Evolutionary conservation across 2,113 vertebrate genomes (phyloP).

Genomic region (Elaphurus davidianus): DNA sequence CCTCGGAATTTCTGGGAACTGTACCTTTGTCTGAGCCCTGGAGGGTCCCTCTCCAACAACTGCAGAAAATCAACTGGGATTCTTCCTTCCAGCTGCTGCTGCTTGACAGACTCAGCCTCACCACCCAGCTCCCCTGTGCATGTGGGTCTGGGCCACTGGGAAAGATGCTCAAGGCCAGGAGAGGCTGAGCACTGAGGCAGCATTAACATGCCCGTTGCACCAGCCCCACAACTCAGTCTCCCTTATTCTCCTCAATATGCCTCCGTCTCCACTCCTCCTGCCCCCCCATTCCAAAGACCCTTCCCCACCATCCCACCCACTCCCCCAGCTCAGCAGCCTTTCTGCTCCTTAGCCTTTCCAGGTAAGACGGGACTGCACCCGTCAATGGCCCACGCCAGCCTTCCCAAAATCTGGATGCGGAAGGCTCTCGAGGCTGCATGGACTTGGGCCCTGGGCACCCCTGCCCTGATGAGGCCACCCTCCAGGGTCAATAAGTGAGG

Average conservation of each 20-base stretch:
- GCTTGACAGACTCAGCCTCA: neutral
- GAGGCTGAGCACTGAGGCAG: too few species aligned
- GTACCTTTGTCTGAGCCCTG: neutral
- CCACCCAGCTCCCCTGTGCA: fast-evolving
- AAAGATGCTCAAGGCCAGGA: neutral
- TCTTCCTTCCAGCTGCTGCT: neutral
- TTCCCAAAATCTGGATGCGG: neutral
- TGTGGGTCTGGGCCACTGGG: neutral
- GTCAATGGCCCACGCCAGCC: too few species aligned
- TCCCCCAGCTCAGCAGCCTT: neutral
- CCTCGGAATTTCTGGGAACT: neutral
- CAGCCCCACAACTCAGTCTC: neutral
- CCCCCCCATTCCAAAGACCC: too few species aligned
- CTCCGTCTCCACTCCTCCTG: neutral
- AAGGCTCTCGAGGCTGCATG: neutral
- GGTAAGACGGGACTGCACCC: neutral
- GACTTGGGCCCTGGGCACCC: neutral
- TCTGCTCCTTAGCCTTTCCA: neutral
- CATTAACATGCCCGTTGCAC: fast-evolving
- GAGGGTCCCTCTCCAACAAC: neutral
- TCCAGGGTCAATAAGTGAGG: neutral
- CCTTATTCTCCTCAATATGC: neutral
- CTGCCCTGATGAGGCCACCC: neutral
- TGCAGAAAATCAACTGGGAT: neutral
- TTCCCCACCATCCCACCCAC: neutral